Evolutionary conservation across 2,797 vertebrate species (phyloP), one percentile per base, ranked within the genome.

Genomic region (Gallinago solitaria): DNA sequence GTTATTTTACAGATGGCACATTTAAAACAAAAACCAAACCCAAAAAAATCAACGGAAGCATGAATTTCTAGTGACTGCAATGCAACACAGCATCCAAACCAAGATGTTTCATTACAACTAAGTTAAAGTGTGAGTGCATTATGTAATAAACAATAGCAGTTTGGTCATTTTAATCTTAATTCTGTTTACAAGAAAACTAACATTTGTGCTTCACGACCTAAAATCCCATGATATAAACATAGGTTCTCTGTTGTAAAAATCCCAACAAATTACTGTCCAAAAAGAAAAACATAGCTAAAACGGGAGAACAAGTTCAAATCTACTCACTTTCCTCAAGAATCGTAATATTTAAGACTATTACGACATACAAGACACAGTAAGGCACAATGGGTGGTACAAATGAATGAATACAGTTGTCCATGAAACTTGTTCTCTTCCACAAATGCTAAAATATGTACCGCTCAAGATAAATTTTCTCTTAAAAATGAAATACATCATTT

Each of bases 361-460:
- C 41, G 79, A 98, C 87, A 89, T 74, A 92, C 89, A 73, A 90
- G 96, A 85, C 61, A 97, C 95, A 95, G 51, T 97, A 98, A 98
- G 98, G 98, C 98, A 98, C 97, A 88, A 96, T 88, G 96, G 94
- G 93, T 96, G 97, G 95, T 95, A 97, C 96, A 97, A 91, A 95
- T 30, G 77, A 96, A 97, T 92, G 94, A 97, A 94, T 91, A 96
- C 96, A 95, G 87, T 65, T 91, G 61, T 88, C 96, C 71, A 67
- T 93, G 93, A 95, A 93, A 95, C 78, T 95, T 81, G 48, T 59
- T 95, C 90, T 96, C 88, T 96, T 97, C 83, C 96, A 97, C 97
- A 97, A 97, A 97, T 96, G 98, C 96, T 97, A 98, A 98, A 98
- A 98, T 97, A 98, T 86, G 98, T 99, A 99, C 99, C 98, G 97